A percentile compares a stretch with the other conserved stretches of the same genome.
phyloP scores from a whole-genome alignment of 2,888 invertebrate species.

The Rhogogaster chlorosoma region DNA sequence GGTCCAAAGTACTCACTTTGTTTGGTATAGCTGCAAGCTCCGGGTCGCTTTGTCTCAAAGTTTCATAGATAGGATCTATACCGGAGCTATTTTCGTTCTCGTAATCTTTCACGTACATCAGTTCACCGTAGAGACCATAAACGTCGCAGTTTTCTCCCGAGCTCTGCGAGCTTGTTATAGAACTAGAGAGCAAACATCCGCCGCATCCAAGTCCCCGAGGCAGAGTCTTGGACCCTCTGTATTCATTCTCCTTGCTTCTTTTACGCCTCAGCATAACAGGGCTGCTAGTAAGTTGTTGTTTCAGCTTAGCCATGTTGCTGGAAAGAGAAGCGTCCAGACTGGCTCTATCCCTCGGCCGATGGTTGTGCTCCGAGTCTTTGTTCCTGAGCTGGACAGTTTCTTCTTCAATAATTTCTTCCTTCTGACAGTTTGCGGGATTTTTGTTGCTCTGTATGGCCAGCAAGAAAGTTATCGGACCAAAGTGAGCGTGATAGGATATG shows the following conservation, averaged over 20 bases:
- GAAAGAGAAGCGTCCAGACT: conserved; percentile 81
- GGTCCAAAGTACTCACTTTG: conserved; percentile 90
- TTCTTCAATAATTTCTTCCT: conserved; percentile 62
- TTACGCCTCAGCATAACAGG: conserved; percentile 83
- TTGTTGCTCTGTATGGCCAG: conserved; percentile 83
- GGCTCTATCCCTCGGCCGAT: conserved; percentile 75
- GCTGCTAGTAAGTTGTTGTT: conserved; percentile 82
- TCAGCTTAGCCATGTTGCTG: conserved; percentile 80
- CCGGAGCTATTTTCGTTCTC: conserved; percentile 88
- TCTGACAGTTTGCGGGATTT: conserved; percentile 63
- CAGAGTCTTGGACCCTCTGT: conserved; percentile 88
- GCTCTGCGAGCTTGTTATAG: conserved; percentile 81
- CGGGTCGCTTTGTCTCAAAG: conserved; percentile 89
- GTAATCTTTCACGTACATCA: conserved; percentile 93
- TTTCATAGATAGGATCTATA: conserved; percentile 87
- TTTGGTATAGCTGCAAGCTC: conserved; percentile 91
- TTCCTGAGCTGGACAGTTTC: conserved; percentile 62
- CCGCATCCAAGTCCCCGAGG: conserved; percentile 87
- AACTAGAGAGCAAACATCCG: conserved; percentile 79
- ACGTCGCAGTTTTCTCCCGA: conserved; percentile 88
- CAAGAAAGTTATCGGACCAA: conserved; percentile 94
- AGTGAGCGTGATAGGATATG: conserved; percentile 95
- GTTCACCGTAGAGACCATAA: conserved; percentile 92
- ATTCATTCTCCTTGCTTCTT: conserved; percentile 81
- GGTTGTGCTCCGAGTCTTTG: conserved; percentile 61